Percentiles rank a stretch among this genome's conserved stretches.
Conservation (phyloP, 2,113 vertebrate genomes). For the Cardinalis cardinalis region DNA sequence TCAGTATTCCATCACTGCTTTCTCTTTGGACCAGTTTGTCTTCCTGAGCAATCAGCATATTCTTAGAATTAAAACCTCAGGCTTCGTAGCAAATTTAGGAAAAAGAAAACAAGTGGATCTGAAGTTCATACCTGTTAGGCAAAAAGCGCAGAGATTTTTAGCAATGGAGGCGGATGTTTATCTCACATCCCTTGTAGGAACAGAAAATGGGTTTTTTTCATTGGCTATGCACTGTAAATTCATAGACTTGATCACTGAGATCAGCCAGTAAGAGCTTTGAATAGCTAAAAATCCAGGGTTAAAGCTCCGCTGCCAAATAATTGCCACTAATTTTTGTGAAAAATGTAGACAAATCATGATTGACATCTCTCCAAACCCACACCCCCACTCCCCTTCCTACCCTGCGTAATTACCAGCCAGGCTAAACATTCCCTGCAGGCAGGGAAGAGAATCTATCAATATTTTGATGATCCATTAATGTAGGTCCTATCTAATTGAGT, state of each 20-base stretch:
- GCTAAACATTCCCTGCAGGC: neutral
- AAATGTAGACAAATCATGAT: neutral
- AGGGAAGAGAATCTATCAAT: neutral
- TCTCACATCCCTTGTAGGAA: neutral
- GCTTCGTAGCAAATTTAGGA: neutral
- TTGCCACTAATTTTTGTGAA: neutral
- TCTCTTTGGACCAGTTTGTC: neutral
- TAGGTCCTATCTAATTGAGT: slow-evolving; percentile 4
- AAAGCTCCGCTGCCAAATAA: neutral
- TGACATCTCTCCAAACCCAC: neutral
- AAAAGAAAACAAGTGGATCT: neutral
- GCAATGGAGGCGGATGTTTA: neutral
- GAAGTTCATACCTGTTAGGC: neutral
- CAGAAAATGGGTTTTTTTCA: neutral
- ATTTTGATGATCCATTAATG: slow-evolving; percentile 36
- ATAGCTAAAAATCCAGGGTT: neutral
- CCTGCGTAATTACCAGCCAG: neutral
- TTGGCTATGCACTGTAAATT: neutral
- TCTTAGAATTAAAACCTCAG: neutral
- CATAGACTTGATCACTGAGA: neutral
- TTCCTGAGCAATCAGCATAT: neutral
- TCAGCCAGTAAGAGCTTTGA: neutral
- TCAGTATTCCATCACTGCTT: neutral
- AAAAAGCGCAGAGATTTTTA: neutral
- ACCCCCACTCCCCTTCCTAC: neutral